Percentiles rank a stretch among this genome's conserved stretches.
phyloP scores from a whole-genome alignment of 2,113 vertebrate species.

The Orycteropus afer region DNA sequence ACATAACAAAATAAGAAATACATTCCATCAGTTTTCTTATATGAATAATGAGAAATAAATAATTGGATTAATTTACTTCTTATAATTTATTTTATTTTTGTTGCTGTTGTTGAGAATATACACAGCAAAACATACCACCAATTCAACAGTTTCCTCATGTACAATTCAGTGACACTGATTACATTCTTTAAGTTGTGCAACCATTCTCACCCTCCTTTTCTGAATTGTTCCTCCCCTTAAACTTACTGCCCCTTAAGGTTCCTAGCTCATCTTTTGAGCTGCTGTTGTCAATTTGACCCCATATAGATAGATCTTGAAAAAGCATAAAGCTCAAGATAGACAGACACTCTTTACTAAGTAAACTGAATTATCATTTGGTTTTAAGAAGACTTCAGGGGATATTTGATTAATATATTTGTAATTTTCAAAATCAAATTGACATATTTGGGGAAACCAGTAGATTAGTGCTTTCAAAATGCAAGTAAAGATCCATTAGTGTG shows the following conservation, averaged over 20 bases:
- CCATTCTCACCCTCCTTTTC: not conserved
- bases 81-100: not conserved
- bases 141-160: not conserved
- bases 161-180: not conserved
- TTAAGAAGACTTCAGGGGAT: too few species aligned
- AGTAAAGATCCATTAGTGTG: not conserved
- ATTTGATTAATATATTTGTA: not conserved
- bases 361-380: too few species aligned
- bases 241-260: not conserved
- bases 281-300: not conserved
- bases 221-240: not conserved
- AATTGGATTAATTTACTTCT: not conserved
- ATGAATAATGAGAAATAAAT: not conserved
- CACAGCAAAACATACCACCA: not conserved
- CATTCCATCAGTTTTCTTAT: not conserved
- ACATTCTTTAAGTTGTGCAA: not conserved
- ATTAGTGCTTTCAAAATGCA: not conserved
- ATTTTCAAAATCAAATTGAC: not conserved
- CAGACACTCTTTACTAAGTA: too few species aligned
- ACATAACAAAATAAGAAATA: not conserved
- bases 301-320: too few species aligned
- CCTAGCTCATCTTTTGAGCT: not conserved
- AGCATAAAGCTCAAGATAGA: too few species aligned
- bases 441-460: not conserved
- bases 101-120: not conserved